A percentile compares a stretch with the other conserved stretches of the same genome.
These are phyloP conservation scores for Nesoenas mayeri DNA, from an alignment of 2,113 vertebrate species.

Conservation along the genomic window DNA sequence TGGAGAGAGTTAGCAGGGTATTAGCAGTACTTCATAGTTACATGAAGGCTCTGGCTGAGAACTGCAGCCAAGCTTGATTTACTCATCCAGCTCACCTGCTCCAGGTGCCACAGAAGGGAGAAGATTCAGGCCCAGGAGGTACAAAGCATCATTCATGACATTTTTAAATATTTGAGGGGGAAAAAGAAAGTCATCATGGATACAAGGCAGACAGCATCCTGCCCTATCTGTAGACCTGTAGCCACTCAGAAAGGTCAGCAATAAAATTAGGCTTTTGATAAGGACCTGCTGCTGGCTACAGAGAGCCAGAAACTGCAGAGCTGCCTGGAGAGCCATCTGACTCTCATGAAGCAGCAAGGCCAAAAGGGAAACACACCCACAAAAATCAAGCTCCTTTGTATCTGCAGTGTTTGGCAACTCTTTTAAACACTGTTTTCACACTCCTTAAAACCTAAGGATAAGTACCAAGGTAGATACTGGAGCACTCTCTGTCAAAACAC, in stretches of 20 bases:
- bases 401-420: background rate
- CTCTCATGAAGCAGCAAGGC: background rate
- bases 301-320: background rate
- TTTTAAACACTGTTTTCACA: background rate
- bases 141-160: background rate
- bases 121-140: background rate
- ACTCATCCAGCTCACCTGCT: background rate
- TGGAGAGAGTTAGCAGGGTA: background rate
- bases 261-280: background rate
- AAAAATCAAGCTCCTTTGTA: background rate
- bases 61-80: fast-evolving
- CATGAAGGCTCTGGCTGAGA: background rate
- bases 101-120: background rate
- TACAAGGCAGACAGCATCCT: background rate
- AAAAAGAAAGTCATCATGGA: background rate
- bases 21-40: background rate
- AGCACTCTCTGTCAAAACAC: background rate
- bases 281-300: background rate
- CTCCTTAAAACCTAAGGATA: background rate
- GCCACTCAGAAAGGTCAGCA: background rate
- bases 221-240: background rate
- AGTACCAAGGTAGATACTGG: background rate
- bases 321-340: background rate
- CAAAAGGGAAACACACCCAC: background rate
- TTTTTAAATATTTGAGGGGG: background rate